phyloP scores from a whole-genome alignment of 2,888 invertebrate genomes.

The Encarsia formosa region DNA sequence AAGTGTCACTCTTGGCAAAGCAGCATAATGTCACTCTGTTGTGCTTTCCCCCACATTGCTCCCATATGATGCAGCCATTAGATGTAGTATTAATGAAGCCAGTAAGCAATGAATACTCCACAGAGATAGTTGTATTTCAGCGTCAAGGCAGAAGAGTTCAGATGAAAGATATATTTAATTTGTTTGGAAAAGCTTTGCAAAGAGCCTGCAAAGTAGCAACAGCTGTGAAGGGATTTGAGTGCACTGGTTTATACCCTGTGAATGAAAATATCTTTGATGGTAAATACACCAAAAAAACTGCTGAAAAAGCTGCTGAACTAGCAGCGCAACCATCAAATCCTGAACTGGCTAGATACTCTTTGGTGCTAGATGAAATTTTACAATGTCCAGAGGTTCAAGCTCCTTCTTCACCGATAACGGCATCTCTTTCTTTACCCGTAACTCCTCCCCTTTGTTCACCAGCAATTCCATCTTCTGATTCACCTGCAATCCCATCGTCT shows the following conservation, averaged over 20 bases:
- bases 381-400: background rate
- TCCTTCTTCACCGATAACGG: background rate
- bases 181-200: constrained; percentile 37
- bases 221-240: constrained; percentile 35
- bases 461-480: no score
- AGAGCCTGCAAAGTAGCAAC: constrained; percentile 33
- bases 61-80: constrained; percentile 35
- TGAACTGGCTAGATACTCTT: background rate
- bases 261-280: background rate
- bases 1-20: constrained; percentile 33
- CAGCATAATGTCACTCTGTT: constrained; percentile 37
- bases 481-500: no score
- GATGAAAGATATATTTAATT: constrained; percentile 30
- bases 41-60: constrained; percentile 39
- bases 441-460: no score
- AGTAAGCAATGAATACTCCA: constrained; percentile 32
- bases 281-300: background rate
- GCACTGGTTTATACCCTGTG: constrained; percentile 27
- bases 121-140: constrained; percentile 32
- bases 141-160: constrained; percentile 34
- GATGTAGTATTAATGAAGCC: constrained; percentile 36
- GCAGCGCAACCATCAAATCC: no score
- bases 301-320: no score
- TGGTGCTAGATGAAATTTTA: background rate
- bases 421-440: background rate